phyloP scores from a whole-genome alignment of 2,888 invertebrate genomes.

The Caenorhabditis zanzibari region DNA sequence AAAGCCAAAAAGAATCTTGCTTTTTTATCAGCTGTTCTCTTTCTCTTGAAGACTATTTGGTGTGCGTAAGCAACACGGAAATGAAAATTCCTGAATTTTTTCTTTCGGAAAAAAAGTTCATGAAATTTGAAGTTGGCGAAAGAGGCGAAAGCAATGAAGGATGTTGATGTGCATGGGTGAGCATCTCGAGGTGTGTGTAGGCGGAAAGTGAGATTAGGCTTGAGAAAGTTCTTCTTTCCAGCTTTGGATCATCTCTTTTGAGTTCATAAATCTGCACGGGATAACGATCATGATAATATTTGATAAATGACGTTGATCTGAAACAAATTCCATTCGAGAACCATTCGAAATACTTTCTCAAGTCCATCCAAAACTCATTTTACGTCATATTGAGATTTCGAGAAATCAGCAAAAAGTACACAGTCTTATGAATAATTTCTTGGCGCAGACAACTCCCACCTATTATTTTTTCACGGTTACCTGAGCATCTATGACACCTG shows the following conservation, averaged over 20 bases:
- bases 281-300: conserved; percentile 16
- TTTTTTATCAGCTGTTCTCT: conserved; percentile 33
- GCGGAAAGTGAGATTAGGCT: conserved; percentile 50
- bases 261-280: conserved; percentile 23
- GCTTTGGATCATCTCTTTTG: conserved; percentile 22
- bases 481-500: conserved; percentile 6
- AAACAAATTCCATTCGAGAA: neutral
- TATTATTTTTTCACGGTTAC: neutral
- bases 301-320: neutral
- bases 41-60: neutral
- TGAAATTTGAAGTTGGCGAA: conserved; percentile 7
- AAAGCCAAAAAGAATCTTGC: neutral
- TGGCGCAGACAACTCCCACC: conserved; percentile 19
- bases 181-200: conserved; percentile 44
- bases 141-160: conserved; percentile 2
- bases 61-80: conserved; percentile 2
- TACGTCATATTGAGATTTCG: conserved; percentile 2
- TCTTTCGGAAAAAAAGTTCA: conserved; percentile 23
- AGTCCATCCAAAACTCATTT: neutral
- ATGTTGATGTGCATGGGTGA: conserved; percentile 26
- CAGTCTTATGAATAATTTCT: conserved; percentile 6
- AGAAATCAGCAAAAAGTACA: neutral
- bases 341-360: neutral
- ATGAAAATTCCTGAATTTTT: neutral
- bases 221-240: conserved; percentile 17